Evolutionary conservation across 2,113 vertebrate genomes (phyloP), one percentile per base, ranked within the genome.

Genomic region (Periophthalmus modestus): DNA sequence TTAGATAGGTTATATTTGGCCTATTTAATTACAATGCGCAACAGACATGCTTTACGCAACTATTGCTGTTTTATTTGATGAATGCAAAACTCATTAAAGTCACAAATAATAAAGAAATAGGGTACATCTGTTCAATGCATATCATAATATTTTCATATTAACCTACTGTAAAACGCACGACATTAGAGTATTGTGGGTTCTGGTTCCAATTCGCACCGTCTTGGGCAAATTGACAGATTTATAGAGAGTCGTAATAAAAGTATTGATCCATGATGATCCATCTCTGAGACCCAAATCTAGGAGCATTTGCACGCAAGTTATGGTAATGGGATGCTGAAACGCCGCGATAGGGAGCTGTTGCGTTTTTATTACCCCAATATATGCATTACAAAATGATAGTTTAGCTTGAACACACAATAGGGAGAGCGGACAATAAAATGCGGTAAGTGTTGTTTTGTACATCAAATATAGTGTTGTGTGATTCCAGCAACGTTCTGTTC

Each of bases 391-490:
- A 84, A 89, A 86, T 81, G 81, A 87, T 82, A 73, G 87, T 91
- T 88, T 84, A 77, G 81, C 76, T 75, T 80, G 81, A 89, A 83
- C 82, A 80, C 83, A 82, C 86, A 74, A 80, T 77, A 77, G 77
- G 84, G 82, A 83, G 80, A 77, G 69, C 54, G 86, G 78, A 88
- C 85, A 88, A 86, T 90, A 88, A 90, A 88, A 85, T 39, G 78
- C 82, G 82, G 77, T 77, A 83, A 81, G 80, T 50, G 73, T 75
- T 84, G 75, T 82, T 90, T 88, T 85, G 80, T 74, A 74, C 48
- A 84, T 77, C 84, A 73, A 82, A 83, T 85, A 90, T 87, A 90
- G 72, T 61, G 67, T 72, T 77, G 75, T 73, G 77, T 73, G 85
- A 77, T n/a, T 84, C 54, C n/a, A 74, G 81, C 77, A 67, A 85